These are phyloP conservation scores for Paramisgurnus dabryanus DNA, from an alignment of 2,113 vertebrate species.

Conservation along the genomic window DNA sequence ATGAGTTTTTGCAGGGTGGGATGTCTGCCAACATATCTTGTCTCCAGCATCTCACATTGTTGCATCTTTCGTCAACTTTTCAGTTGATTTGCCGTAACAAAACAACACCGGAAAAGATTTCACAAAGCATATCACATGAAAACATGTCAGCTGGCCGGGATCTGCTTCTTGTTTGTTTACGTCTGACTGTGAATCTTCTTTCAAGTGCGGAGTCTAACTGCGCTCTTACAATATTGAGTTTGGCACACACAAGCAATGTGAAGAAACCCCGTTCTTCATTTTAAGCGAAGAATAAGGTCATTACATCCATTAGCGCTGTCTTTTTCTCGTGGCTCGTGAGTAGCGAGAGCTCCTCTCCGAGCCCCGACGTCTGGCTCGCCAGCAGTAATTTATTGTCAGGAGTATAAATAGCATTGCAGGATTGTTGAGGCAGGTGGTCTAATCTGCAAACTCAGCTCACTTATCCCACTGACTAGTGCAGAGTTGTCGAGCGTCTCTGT, in stretches of 20 bases:
- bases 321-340: conserved; percentile 22
- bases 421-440: conserved; percentile 71
- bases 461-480: conserved; percentile 47
- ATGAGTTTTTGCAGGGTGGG: no score
- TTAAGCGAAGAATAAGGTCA: conserved; percentile 40
- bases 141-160: conserved; percentile 26
- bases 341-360: conserved; percentile 38
- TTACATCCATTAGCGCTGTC: conserved; percentile 16
- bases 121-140: conserved; percentile 17
- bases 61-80: background rate
- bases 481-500: conserved; percentile 17
- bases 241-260: background rate
- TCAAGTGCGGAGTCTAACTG: background rate
- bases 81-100: background rate
- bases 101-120: conserved; percentile 9
- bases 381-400: conserved; percentile 66
- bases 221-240: background rate
- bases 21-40: background rate
- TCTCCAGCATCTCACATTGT: background rate
- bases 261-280: conserved; percentile 8
- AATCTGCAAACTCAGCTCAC: conserved; percentile 64
- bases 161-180: conserved; percentile 38
- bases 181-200: conserved; percentile 1
- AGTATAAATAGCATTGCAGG: conserved; percentile 73
- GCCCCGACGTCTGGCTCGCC: conserved; percentile 46